A percentile compares a stretch with the other conserved stretches of the same genome.
These are phyloP conservation scores for Morbakka virulenta DNA, from an alignment of 30 jellyfish, hydroid and myxozoan genomes.

Conservation along the genomic window DNA sequence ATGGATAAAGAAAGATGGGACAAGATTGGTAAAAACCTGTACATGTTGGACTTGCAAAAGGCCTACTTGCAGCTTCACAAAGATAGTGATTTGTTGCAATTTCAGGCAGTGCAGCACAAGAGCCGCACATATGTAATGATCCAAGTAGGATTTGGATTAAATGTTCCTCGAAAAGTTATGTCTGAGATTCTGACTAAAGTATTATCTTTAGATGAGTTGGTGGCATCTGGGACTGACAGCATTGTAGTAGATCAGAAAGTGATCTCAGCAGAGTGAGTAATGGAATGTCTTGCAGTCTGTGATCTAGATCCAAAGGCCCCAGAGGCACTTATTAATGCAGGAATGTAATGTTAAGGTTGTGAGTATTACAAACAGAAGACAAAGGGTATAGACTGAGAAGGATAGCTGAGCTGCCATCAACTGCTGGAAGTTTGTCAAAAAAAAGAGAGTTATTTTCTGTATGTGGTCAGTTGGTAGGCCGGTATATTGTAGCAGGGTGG, in stretches of 20 bases:
- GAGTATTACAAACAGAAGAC: not conserved
- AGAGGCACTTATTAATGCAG: constrained; percentile 11
- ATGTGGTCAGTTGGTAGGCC: constrained; percentile 27
- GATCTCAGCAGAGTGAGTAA: constrained; percentile 7
- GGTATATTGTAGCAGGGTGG: constrained; percentile 38
- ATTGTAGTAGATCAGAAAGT: too few relatives aligned
- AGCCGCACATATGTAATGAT: too few relatives aligned
- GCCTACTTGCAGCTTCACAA: too few relatives aligned
- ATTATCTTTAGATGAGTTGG: too few relatives aligned
- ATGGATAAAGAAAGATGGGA: constrained; percentile 21
- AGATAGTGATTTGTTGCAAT: too few relatives aligned
- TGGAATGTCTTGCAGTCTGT: constrained; percentile 1
- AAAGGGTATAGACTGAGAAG: not conserved
- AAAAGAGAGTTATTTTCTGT: constrained; percentile 1
- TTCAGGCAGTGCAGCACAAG: too few relatives aligned
- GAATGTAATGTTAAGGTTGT: constrained; percentile 8
- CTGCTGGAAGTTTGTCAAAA: not conserved
- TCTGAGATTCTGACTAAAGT: too few relatives aligned
- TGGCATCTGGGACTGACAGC: too few relatives aligned
- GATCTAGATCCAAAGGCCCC: constrained; percentile 25
- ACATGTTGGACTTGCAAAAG: too few relatives aligned
- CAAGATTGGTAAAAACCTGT: constrained; percentile 6
- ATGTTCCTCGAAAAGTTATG: too few relatives aligned
- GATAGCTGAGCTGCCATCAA: constrained; percentile 1
- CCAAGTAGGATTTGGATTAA: too few relatives aligned